Percentiles rank a stretch among this genome's conserved stretches.
Evolutionary conservation across 92 coral and sea anemone genomes (phyloP).

Genomic region (Phymanthus crucifer): DNA sequence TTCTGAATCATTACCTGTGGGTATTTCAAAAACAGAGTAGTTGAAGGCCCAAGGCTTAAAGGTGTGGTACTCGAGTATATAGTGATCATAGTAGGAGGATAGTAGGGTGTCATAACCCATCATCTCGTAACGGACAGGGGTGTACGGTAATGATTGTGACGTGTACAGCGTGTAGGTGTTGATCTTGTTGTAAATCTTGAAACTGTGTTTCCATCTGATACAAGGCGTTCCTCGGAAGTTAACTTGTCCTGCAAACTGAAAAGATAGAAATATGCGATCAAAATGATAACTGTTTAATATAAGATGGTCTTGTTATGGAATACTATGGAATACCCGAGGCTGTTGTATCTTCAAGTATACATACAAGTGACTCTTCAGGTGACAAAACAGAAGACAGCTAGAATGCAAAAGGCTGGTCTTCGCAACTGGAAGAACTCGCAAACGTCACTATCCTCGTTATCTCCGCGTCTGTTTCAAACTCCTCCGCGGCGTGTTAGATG

Average conservation of each 20-base stretch:
- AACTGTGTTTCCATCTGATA: constrained; percentile 90
- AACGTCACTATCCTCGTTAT: too few species aligned
- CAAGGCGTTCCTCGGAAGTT: constrained; percentile 65
- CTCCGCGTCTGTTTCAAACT: too few species aligned
- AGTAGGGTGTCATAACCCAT: constrained; percentile 96
- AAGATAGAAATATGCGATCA: not conserved
- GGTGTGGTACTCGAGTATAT: constrained; percentile 81
- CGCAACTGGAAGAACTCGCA: too few species aligned
- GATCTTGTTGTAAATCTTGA: constrained; percentile 84
- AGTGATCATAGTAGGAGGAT: constrained; percentile 96
- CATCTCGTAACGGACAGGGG: constrained; percentile 96
- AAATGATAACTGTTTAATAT: not conserved
- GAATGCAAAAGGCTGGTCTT: too few species aligned
- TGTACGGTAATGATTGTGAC: constrained; percentile 57
- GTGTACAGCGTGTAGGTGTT: constrained; percentile 91
- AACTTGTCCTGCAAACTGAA: constrained; percentile 75
- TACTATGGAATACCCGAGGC: too few species aligned
- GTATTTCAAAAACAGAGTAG: constrained; percentile 74
- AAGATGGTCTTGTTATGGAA: too few species aligned
- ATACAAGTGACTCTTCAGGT: too few species aligned
- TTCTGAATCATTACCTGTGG: constrained; percentile 59
- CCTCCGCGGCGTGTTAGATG: too few species aligned
- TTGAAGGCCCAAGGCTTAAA: constrained; percentile 83
- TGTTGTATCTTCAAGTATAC: too few species aligned
- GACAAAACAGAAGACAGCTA: too few species aligned